Evolutionary conservation across 1,140 invertebrate species (phyloP).

Genomic region (Heliconius hewitsoni): DNA sequence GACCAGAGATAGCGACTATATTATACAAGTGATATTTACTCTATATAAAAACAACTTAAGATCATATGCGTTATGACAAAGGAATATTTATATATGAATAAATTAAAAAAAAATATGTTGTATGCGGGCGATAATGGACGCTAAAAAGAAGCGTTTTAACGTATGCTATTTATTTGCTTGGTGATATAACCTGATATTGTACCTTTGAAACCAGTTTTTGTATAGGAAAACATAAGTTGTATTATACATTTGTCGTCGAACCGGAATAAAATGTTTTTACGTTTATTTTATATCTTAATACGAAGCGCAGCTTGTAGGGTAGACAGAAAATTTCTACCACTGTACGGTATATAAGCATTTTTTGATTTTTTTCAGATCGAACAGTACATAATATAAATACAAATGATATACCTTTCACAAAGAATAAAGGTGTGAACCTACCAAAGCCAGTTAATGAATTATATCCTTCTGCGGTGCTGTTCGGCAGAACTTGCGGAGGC

Average conservation of each 20-base stretch:
- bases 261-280: background rate
- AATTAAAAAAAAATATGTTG: background rate
- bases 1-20: slow-evolving; percentile 6
- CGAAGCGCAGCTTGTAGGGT: background rate
- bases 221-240: background rate
- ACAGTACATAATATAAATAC: background rate
- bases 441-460: slow-evolving; percentile 44
- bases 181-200: background rate
- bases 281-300: background rate
- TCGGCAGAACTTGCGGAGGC: slow-evolving; percentile 69
- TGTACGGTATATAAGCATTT: background rate
- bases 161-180: background rate
- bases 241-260: background rate
- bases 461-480: slow-evolving; percentile 66
- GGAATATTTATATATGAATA: background rate
- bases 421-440: background rate
- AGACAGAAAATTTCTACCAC: background rate
- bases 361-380: slow-evolving; percentile 4
- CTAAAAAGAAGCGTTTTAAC: background rate
- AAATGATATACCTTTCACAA: slow-evolving; percentile 8
- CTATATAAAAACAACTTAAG: background rate
- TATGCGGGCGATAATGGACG: background rate
- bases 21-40: background rate
- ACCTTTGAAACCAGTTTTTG: background rate
- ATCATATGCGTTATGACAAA: background rate